Conservation (phyloP, 1,140 invertebrate species). For the Charaxes varanes region DNA sequence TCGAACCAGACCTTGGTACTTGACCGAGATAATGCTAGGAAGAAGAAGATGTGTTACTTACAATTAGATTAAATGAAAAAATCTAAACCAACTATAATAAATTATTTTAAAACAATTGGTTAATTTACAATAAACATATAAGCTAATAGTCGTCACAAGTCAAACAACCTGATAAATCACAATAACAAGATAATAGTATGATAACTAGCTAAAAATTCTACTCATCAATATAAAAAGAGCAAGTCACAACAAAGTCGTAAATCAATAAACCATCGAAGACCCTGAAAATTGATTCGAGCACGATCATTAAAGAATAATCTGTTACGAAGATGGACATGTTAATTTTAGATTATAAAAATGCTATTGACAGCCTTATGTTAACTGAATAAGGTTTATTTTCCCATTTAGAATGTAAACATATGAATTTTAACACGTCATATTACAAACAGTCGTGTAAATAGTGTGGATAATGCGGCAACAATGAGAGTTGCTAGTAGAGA, state of each 20-base stretch:
- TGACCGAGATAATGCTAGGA: too few species aligned
- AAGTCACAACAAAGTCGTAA: conserved; percentile 62
- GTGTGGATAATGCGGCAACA: conserved; percentile 62
- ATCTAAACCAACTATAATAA: too few species aligned
- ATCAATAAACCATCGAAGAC: conserved; percentile 61
- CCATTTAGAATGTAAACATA: conserved; percentile 18
- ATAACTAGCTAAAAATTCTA: conserved; percentile 30
- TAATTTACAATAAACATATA: conserved; percentile 3
- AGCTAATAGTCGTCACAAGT: conserved; percentile 4
- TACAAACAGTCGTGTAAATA: conserved; percentile 63
- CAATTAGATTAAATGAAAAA: too few species aligned
- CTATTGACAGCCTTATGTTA: conserved; percentile 24
- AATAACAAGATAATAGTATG: conserved; percentile 48
- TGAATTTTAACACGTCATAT: conserved; percentile 55
- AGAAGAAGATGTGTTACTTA: too few species aligned
- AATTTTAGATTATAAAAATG: conserved; percentile 31
- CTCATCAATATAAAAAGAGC: conserved; percentile 45
- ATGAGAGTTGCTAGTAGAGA: conserved; percentile 64
- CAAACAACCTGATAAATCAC: conserved; percentile 27
- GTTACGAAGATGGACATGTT: conserved; percentile 65
- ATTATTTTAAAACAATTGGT: too few species aligned
- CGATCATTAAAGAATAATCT: conserved; percentile 66
- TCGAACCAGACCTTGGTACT: too few species aligned
- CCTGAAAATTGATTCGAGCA: conserved; percentile 58
- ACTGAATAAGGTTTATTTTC: conserved; percentile 30